Base-by-base conservation (phyloP, 2,888 invertebrate genomes). In the Calephelis perditalis region DNA sequence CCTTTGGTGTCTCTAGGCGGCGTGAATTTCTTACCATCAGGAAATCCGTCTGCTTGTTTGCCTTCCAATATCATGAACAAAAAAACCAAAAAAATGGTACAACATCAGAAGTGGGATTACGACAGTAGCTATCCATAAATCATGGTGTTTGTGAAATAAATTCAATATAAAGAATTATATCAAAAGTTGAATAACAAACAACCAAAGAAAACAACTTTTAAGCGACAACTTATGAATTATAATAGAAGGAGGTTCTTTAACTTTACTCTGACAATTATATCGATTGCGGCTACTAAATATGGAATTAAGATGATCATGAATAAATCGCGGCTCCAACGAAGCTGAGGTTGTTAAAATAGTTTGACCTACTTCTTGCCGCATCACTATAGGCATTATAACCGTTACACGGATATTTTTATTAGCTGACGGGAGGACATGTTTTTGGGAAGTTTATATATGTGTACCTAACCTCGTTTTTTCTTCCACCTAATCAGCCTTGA, bases 291-390 rank as follows among this genome's bases (percentile, higher is more conserved):
- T 55, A 46, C 62, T 55, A 60, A 54, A 64, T 61, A 62, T 59
- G 40, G 11, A 26, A 63, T 56, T 58, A 46, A 61, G 60, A 65
- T 60, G 55, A 63, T 58, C 59, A 56, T 65, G 69, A 75, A 77
- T 76, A 76, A 73, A 73, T 74, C 71, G 73, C 45, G 67, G 68
- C 67, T 72, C 68, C 69, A 66, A 65, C 44, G 45, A 56, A 73
- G 72, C 72, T 72, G 76, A 78, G 75, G 75, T 73, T 68, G 36
- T 59, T 63, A 57, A 63, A 70, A 72, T 64, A 81, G 78, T 82
- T 80, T 79, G 84, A 79, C 82, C 84, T 71, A 77, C 78, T 81
- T 71, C 76, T 70, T 67, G 70, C 73, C 74, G 40, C 73, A 60
- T 74, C 72, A 72, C 74, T 69, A 63, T 70, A 37, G 12, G 15